Base-by-base conservation (phyloP, 2,797 vertebrate species). In the Centroberyx gerrardi region DNA sequence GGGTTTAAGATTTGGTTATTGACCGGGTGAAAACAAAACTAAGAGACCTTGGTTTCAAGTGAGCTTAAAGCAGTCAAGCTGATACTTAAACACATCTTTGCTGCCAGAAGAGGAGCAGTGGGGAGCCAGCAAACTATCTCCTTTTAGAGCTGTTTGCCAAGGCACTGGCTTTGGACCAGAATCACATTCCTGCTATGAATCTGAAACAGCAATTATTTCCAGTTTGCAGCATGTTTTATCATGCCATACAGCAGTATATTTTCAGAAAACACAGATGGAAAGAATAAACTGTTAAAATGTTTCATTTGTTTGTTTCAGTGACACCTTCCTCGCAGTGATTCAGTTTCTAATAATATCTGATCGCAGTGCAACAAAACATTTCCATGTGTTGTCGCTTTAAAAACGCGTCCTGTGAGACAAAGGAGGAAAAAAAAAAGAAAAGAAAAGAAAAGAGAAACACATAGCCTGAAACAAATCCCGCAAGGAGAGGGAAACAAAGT, bases 231-330 rank as follows among this genome's bases (percentile, higher is more conserved):
- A 38, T 63, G 68, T 85, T 80, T 80, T 71, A 76, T 83, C 71
- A 72, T 68, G 79, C 68, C 68, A 49, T 61, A 31, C 15, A 46
- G 53, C 51, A 18, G 28, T 81, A 59, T 81, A 73, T 84, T 90
- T 87, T 80, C 82, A 81, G 68, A 82, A 86, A 88, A 90, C 78
- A 92, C 88, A 92, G 87, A 90, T 83, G 87, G 88, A 84, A 68
- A 72, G 13, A 75, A 58, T 80, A 68, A 90, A 83, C 84, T 76
- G 82, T 79, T 83, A 72, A 71, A 40, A 75, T 73, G 76, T 79
- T 84, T 59, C 75, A 75, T 74, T 87, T 80, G 60, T 76, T 84
- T 74, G 72, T 84, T 87, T 84, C 82, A 76, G 3, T 82, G 62
- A 74, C 89, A 88, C 79, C 74, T 88, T 66, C 18, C 67, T 58